These are phyloP conservation scores for Drosophila limbata DNA, from an alignment of 2,888 invertebrate genomes.

Conservation along the genomic window DNA sequence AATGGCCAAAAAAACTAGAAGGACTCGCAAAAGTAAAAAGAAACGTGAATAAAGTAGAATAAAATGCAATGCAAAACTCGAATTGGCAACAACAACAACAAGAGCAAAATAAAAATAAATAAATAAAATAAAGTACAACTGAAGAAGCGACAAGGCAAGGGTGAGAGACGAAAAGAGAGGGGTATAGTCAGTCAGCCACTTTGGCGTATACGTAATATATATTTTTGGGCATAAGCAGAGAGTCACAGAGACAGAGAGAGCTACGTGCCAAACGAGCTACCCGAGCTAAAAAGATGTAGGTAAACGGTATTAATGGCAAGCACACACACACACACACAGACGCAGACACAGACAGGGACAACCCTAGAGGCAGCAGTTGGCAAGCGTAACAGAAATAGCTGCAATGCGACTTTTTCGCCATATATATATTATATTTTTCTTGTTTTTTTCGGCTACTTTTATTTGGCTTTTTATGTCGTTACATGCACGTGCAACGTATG, in stretches of 20 bases:
- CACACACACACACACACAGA: conserved; percentile 28
- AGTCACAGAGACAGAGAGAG: not conserved
- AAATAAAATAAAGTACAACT: conserved; percentile 17
- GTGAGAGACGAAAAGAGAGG: not conserved
- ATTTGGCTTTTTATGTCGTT: conserved; percentile 48
- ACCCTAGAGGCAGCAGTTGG: conserved; percentile 64
- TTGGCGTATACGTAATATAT: conserved; percentile 76
- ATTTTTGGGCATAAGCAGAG: conserved; percentile 46
- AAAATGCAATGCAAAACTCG: conserved; percentile 66
- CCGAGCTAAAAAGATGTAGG: conserved; percentile 55
- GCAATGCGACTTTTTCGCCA: conserved; percentile 78
- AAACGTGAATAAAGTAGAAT: conserved; percentile 60
- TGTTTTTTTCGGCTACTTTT: conserved; percentile 40
- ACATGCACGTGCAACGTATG: conserved; percentile 61
- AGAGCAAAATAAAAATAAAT: not conserved
- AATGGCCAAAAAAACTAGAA: conserved; percentile 40
- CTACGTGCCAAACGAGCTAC: conserved; percentile 51
- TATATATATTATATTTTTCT: conserved; percentile 13
- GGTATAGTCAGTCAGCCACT: conserved; percentile 65
- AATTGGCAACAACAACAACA: conserved; percentile 40
- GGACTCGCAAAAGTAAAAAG: conserved; percentile 15
- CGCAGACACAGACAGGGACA: conserved; percentile 15
- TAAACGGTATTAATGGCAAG: conserved; percentile 77
- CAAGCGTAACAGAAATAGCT: conserved; percentile 80
- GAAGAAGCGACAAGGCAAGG: conserved; percentile 26